phyloP scores from a whole-genome alignment of 2,797 vertebrate species.

The Chaetophractus vellerosus region DNA sequence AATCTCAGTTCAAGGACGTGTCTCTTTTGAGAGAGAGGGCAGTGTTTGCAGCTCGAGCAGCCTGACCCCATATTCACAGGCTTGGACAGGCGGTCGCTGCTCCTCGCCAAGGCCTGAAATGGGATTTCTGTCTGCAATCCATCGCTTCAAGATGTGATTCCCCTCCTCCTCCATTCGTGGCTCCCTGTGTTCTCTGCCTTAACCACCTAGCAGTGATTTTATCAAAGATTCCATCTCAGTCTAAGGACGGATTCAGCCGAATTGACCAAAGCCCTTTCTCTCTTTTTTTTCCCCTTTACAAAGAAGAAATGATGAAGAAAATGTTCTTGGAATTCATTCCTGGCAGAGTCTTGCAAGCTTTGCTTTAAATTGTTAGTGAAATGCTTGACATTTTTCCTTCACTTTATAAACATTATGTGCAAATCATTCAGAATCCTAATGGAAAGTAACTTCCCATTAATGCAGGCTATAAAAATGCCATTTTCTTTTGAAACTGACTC shows the following conservation, averaged over 20 bases:
- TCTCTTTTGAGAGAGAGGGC: slow-evolving; percentile 32
- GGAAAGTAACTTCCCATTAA: slow-evolving; percentile 82
- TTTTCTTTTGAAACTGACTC: slow-evolving; percentile 81
- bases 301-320: slow-evolving; percentile 76
- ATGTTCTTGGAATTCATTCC: slow-evolving; percentile 78
- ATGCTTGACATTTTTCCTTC: slow-evolving; percentile 82
- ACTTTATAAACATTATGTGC: slow-evolving; percentile 84
- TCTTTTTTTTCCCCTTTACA: slow-evolving; percentile 42
- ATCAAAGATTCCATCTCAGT: slow-evolving; percentile 40
- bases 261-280: slow-evolving; percentile 10
- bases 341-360: slow-evolving; percentile 76
- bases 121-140: slow-evolving; percentile 38
- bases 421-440: slow-evolving; percentile 81
- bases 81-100: background rate
- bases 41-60: background rate
- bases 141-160: slow-evolving; percentile 6
- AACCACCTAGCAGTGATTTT: background rate
- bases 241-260: background rate
- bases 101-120: slow-evolving; percentile 53
- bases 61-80: background rate
- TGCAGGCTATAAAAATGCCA: slow-evolving; percentile 73
- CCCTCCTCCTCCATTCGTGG: background rate
- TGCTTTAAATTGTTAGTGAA: slow-evolving; percentile 82
- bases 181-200: background rate
- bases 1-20: background rate